phyloP scores from a whole-genome alignment of 2,113 vertebrate species.

The Guaruba guarouba region DNA sequence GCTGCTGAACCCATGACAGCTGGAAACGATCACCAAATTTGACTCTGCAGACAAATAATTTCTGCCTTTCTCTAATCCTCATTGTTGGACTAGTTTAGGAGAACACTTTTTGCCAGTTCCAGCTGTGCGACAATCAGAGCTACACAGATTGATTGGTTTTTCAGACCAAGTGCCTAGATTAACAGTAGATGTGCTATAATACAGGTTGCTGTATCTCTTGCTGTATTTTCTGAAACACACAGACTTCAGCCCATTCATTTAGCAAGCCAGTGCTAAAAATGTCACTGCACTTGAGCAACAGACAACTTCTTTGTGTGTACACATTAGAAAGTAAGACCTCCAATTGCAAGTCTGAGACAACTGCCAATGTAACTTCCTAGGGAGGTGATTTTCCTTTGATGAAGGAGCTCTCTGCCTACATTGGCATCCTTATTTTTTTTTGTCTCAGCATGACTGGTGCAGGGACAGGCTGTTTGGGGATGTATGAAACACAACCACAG shows the following conservation, averaged over 20 bases:
- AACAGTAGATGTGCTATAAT: neutral
- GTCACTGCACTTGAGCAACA: neutral
- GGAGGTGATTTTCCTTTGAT: neutral
- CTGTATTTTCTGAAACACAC: neutral
- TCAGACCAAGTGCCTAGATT: conserved; percentile 13
- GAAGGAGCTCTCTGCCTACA: neutral
- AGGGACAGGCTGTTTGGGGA: neutral
- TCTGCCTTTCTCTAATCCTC: neutral
- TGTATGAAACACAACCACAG: neutral
- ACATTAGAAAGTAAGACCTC: neutral
- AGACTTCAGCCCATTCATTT: neutral
- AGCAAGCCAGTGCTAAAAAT: neutral
- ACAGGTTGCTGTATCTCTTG: neutral
- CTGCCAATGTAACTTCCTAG: neutral
- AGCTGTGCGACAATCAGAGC: neutral
- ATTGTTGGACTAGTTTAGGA: neutral
- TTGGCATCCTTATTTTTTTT: no score
- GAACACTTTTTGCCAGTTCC: neutral
- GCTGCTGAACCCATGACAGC: no score
- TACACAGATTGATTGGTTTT: neutral
- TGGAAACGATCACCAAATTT: neutral
- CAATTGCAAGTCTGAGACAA: neutral
- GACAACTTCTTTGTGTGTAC: neutral
- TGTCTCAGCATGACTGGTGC: neutral
- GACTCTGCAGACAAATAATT: neutral